Base-by-base conservation (phyloP, 2,797 vertebrate species). In the Sebastolobus altivelis region DNA sequence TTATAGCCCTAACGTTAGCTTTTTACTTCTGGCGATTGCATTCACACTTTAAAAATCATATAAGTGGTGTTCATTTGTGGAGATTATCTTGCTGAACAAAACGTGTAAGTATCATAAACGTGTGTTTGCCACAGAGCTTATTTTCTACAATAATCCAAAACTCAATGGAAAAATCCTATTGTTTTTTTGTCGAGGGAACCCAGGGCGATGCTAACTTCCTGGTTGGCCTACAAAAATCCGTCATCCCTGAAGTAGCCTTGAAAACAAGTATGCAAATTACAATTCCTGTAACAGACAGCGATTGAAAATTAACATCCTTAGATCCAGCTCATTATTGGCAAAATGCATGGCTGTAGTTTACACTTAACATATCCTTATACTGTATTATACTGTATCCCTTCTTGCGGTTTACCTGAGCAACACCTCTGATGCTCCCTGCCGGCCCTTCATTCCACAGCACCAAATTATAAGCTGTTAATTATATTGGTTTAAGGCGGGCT, bases 401-500 rank as follows among this genome's bases (percentile, higher is more conserved):
- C 4, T 25, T 40, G 9, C 2, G n/a, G 29, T 60, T 72, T 11
- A 40, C 20, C 11, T 58, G n/a, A 31, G 52, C 67, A 43, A 9
- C 67, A 67, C 31, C 2, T 8, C 7, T 54, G 22, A 72, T 0
- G 18, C 63, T 72, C 40, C 66, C 52, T 63, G n/a, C 65, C 46
- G 61, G 27, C 49, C 72, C 65, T 79, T 55, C 54, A 73, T 83
- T 90, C 77, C 68, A 66, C 61, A 58, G 8, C 10, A 37, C 71
- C 69, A 71, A 52, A 82, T 82, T 22, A 87, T 84, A 83, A 31
- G 38, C 72, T 63, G 82, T 76, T 88, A 79, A 87, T 74, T 11
- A 69, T 92, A 77, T 93, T 91, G 77, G 65, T 66, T 82, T 4
- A 92, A 83, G 92, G 92, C 87, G 66, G 80, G 69, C 70, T 61